Conservation (phyloP, 2,797 vertebrate species). For the Chaenodraco wilsoni region DNA sequence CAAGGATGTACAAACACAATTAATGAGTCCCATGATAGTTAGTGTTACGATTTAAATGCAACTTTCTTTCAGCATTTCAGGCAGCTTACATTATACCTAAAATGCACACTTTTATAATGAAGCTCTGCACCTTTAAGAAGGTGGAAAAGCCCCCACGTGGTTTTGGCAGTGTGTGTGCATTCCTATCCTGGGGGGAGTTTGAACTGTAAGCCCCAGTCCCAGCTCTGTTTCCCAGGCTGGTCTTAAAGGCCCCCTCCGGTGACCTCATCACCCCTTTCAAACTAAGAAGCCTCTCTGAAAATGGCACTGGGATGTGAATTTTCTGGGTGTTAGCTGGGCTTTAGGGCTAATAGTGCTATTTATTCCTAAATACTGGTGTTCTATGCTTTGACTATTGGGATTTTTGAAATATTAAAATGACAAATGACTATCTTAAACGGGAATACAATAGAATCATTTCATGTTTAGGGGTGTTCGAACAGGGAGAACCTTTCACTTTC, state of each 20-base stretch:
- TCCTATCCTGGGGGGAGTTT: slow-evolving; percentile 68
- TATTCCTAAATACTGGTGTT: slow-evolving; percentile 5
- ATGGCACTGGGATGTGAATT: slow-evolving; percentile 39
- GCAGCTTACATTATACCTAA: neutral
- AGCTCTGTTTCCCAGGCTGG: slow-evolving; percentile 79
- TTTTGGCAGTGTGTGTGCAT: slow-evolving; percentile 71
- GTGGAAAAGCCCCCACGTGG: slow-evolving; percentile 48
- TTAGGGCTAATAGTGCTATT: slow-evolving; percentile 13
- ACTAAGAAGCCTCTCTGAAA: slow-evolving; percentile 46
- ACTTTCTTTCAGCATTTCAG: neutral
- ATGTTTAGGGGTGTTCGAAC: neutral
- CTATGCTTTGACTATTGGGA: neutral
- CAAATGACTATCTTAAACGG: neutral
- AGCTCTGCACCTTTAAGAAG: slow-evolving; percentile 68
- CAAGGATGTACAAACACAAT: slow-evolving; percentile 1
- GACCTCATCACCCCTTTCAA: slow-evolving; percentile 77
- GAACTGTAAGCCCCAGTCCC: slow-evolving; percentile 62
- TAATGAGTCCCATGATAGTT: neutral
- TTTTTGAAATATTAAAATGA: neutral
- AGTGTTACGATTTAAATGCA: neutral
- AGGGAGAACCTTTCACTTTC: neutral
- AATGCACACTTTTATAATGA: slow-evolving; percentile 29
- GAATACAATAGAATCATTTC: neutral
- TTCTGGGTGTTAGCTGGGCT: slow-evolving; percentile 30
- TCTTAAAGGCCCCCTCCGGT: slow-evolving; percentile 86